These are phyloP conservation scores for Typhlichthys eigenmanni DNA, from an alignment of 2,797 vertebrate species.

Conservation along the genomic window DNA sequence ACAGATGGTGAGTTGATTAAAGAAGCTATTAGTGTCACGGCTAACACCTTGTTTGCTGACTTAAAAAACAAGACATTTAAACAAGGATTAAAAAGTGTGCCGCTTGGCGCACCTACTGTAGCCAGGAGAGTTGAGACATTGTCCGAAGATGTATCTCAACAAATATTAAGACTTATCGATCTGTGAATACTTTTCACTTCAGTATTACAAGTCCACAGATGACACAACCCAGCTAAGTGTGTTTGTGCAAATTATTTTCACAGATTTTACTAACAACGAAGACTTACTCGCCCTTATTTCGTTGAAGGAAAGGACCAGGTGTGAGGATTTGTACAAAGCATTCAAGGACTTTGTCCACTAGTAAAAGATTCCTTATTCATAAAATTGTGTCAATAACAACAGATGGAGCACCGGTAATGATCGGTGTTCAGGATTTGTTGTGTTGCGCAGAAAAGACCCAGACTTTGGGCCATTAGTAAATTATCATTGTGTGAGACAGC, in stretches of 20 bases:
- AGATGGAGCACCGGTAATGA: constrained; percentile 6
- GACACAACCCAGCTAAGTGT: constrained; percentile 10
- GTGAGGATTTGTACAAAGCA: constrained; percentile 4
- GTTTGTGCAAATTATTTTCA: constrained; percentile 6
- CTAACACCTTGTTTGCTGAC: constrained; percentile 2
- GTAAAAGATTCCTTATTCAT: constrained; percentile 8
- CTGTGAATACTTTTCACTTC: constrained; percentile 20
- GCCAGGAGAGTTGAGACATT: constrained; percentile 17
- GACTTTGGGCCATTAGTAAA: constrained; percentile 17
- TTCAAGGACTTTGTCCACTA: constrained; percentile 9
- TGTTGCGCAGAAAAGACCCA: constrained; percentile 10
- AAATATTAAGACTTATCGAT: constrained; percentile 9
- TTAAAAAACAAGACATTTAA: constrained; percentile 17
- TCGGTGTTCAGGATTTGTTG: constrained; percentile 4
- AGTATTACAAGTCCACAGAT: constrained; percentile 17
- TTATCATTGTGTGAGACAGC: constrained; percentile 27
- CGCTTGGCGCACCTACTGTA: constrained; percentile 3
- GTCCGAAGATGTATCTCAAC: constrained; percentile 10
- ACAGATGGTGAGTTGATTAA: constrained; percentile 5
- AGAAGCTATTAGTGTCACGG: constrained; percentile 1
- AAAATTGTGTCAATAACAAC: constrained; percentile 4
- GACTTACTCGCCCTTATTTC: background rate
- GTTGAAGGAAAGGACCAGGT: constrained; percentile 5
- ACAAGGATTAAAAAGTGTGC: background rate
- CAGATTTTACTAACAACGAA: constrained; percentile 2